Conservation (phyloP, 2,888 invertebrate genomes). For the Balanococcus diminutus region DNA sequence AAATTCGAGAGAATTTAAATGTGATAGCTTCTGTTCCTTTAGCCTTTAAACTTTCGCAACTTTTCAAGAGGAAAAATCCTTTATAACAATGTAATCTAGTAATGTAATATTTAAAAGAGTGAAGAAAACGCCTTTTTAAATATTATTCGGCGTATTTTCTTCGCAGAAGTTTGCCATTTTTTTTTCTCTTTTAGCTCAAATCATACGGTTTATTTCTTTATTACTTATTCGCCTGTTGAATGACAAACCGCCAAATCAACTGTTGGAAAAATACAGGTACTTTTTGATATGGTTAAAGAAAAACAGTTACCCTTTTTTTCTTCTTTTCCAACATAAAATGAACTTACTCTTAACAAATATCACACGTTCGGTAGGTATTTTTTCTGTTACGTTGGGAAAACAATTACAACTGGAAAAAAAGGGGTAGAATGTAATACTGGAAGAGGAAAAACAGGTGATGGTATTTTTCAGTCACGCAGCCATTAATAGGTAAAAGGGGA, state of each 20-base stretch:
- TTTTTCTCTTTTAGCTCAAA: background rate
- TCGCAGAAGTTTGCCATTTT: background rate
- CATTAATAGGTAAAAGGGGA: constrained; percentile 8
- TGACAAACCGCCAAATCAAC: background rate
- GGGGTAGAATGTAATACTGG: background rate
- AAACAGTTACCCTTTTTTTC: background rate
- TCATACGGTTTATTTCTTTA: constrained; percentile 25
- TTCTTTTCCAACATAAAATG: background rate
- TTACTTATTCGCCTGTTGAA: constrained; percentile 25
- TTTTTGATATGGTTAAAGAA: background rate
- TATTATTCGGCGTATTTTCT: constrained; percentile 10
- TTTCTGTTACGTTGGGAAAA: background rate
- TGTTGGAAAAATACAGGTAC: background rate
- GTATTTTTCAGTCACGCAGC: constrained; percentile 21
- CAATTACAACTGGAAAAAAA: background rate
- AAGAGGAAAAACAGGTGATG: background rate
- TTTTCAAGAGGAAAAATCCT: constrained; percentile 34
- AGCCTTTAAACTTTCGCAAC: constrained; percentile 29
- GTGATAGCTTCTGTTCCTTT: constrained; percentile 32
- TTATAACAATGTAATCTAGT: constrained; percentile 34
- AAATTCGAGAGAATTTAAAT: constrained; percentile 34
- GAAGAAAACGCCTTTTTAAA: constrained; percentile 14
- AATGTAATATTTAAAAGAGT: constrained; percentile 33
- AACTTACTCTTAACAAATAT: background rate
- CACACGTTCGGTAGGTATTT: background rate